Evolutionary conservation across 1,140 invertebrate genomes (phyloP).

Genomic region (Cydia amplana): DNA sequence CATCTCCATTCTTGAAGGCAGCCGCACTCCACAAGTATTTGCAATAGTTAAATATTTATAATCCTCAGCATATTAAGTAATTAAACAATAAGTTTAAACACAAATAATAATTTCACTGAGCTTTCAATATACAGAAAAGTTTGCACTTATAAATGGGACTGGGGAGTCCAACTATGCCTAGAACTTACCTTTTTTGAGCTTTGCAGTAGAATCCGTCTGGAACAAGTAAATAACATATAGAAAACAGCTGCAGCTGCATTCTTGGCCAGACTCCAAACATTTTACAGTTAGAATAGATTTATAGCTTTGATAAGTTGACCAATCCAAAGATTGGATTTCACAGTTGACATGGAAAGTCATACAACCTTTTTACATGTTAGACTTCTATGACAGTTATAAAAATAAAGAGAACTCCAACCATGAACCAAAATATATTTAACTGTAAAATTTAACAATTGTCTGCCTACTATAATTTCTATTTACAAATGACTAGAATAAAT

Average conservation of each 20-base stretch:
- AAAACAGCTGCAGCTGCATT: conserved; percentile 24
- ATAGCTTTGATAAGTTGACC: conserved; percentile 40
- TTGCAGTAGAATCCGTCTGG: conserved; percentile 70
- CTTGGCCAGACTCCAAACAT: conserved; percentile 41
- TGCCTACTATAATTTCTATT: neutral
- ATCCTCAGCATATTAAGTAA: conserved; percentile 21
- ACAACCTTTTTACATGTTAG: neutral
- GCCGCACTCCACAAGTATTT: conserved; percentile 20
- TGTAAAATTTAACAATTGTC: conserved; percentile 22
- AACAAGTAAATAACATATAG: conserved; percentile 52
- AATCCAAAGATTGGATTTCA: too few relatives aligned
- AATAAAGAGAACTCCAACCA: conserved; percentile 42
- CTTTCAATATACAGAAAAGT: conserved; percentile 4
- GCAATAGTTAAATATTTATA: conserved; percentile 9
- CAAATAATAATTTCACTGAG: conserved; percentile 22
- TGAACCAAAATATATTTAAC: conserved; percentile 25
- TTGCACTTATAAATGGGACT: neutral
- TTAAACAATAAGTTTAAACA: conserved; percentile 23
- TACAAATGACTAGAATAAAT: conserved; percentile 10
- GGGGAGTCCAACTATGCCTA: neutral
- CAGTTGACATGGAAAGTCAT: neutral
- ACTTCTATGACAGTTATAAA: conserved; percentile 49
- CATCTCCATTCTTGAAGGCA: conserved; percentile 28
- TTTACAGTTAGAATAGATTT: conserved; percentile 35
- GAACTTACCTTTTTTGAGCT: conserved; percentile 72